phyloP scores from a whole-genome alignment of 2,797 vertebrate species.

The Chiroxiphia lanceolata region DNA sequence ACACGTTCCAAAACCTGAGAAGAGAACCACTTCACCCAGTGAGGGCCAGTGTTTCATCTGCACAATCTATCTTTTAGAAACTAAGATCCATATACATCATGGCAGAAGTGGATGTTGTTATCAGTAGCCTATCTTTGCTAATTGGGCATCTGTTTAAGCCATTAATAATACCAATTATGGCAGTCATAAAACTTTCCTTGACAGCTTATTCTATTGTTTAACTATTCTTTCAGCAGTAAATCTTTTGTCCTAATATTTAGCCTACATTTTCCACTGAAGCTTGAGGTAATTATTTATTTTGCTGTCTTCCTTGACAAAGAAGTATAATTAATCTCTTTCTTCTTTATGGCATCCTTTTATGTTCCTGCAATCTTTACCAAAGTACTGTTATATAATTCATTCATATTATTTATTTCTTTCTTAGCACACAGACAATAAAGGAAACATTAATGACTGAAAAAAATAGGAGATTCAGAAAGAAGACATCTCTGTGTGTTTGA shows the following conservation, averaged over 20 bases:
- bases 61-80: not conserved
- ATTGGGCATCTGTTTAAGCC: not conserved
- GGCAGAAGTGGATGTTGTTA: not conserved
- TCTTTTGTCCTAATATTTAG: slow-evolving; percentile 58
- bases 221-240: slow-evolving; percentile 29
- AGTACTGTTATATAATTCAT: not conserved
- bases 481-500: not conserved
- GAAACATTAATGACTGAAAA: not conserved
- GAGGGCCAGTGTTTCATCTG: not conserved
- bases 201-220: slow-evolving; percentile 19
- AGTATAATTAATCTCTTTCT: slow-evolving; percentile 24
- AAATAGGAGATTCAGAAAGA: not conserved
- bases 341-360: slow-evolving; percentile 8
- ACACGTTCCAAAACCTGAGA: not conserved
- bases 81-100: not conserved
- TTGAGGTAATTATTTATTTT: slow-evolving; percentile 31
- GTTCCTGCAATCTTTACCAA: not conserved
- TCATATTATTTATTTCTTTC: slow-evolving; percentile 11
- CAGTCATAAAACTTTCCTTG: slow-evolving; percentile 21
- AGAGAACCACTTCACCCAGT: not conserved
- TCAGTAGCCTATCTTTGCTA: not conserved
- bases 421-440: not conserved
- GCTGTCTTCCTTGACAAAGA: not conserved
- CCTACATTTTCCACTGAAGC: not conserved
- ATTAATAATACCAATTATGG: slow-evolving; percentile 43